Evolutionary conservation across 1,140 invertebrate species (phyloP).

Genomic region (Chrysoperla carnea): DNA sequence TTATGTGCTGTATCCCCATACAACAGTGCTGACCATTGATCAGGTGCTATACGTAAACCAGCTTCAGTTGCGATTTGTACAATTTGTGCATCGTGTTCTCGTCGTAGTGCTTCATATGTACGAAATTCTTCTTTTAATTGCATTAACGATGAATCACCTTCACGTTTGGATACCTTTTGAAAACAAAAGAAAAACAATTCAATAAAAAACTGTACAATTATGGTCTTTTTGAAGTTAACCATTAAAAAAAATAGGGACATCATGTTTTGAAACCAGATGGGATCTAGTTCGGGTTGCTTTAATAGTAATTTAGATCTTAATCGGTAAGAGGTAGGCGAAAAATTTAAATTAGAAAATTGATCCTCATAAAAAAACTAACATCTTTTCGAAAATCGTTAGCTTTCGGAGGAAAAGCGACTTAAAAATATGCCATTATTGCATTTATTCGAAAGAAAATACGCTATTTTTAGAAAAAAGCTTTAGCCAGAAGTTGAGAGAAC

Average conservation of each 20-base stretch:
- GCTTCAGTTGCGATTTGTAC: slow-evolving; percentile 96
- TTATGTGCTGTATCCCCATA: slow-evolving; percentile 93
- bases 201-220: neutral
- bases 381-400: no score
- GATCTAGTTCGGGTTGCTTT: neutral
- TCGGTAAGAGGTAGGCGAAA: no score
- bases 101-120: slow-evolving; percentile 78
- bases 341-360: no score
- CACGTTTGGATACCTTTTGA: slow-evolving; percentile 79
- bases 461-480: no score
- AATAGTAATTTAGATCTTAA: no score
- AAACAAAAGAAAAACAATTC: slow-evolving; percentile 1
- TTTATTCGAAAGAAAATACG: no score
- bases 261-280: no score
- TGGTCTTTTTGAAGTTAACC: slow-evolving; percentile 1
- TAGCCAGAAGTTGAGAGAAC: no score
- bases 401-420: no score
- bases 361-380: no score
- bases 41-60: slow-evolving; percentile 88
- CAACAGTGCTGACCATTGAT: slow-evolving; percentile 93
- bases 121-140: slow-evolving; percentile 96
- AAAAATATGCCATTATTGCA: no score
- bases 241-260: neutral
- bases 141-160: slow-evolving; percentile 96
- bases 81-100: slow-evolving; percentile 97